phyloP scores from a whole-genome alignment of 2,113 vertebrate genomes.

The Kobus ellipsiprymnus region DNA sequence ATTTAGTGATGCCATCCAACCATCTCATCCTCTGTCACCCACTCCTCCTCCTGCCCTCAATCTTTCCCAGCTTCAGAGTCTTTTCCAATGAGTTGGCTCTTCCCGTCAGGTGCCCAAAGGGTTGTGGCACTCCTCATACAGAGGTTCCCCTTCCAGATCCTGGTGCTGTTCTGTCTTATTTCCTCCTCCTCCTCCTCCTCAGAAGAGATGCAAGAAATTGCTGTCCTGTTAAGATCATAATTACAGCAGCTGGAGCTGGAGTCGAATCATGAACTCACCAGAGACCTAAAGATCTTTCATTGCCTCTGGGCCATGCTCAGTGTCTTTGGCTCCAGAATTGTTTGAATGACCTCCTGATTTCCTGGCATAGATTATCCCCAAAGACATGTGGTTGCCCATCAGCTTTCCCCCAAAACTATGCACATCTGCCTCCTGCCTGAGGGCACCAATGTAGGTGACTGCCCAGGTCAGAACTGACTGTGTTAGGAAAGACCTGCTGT shows the following conservation, averaged over 20 bases:
- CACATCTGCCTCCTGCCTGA: neutral
- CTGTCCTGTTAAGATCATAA: neutral
- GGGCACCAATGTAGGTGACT: neutral
- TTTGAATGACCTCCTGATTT: constrained; percentile 32
- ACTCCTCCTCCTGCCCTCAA: neutral
- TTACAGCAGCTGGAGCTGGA: neutral
- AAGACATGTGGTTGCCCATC: neutral
- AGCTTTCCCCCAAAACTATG: neutral
- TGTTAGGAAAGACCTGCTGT: neutral
- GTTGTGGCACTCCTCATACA: neutral
- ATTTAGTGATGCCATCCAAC: neutral
- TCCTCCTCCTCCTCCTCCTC: neutral
- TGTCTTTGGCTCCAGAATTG: constrained; percentile 3
- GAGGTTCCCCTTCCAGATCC: neutral
- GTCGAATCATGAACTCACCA: neutral
- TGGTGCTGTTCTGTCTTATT: neutral
- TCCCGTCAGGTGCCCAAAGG: neutral
- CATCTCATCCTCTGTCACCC: neutral
- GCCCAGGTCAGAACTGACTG: neutral
- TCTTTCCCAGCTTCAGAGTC: neutral
- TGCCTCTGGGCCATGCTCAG: neutral
- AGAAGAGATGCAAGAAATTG: neutral
- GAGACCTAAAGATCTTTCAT: constrained; percentile 30
- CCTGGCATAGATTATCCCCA: neutral
- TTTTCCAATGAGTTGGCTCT: neutral